Conservation (phyloP, 2,888 invertebrate species). For the Embidobia sp. region DNA sequence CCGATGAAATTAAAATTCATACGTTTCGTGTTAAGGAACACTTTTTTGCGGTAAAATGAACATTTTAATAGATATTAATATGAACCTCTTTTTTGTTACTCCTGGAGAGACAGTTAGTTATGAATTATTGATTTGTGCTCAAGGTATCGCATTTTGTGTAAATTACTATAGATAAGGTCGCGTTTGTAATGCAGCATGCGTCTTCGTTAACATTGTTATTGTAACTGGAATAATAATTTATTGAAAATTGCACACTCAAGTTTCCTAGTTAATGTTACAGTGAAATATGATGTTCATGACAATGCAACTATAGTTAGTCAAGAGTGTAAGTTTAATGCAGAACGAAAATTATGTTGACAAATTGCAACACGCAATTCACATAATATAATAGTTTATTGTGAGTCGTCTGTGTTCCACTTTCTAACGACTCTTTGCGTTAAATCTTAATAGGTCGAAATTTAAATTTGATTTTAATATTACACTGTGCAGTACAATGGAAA, state of each 20-base stretch:
- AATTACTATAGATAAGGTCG: constrained; percentile 39
- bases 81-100: constrained; percentile 12
- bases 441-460: constrained; percentile 32
- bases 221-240: constrained; percentile 46
- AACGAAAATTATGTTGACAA: constrained; percentile 49
- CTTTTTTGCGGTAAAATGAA: constrained; percentile 28
- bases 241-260: constrained; percentile 40
- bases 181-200: constrained; percentile 32
- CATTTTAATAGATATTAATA: constrained; percentile 34
- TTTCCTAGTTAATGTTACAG: constrained; percentile 33
- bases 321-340: constrained; percentile 36
- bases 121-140: constrained; percentile 39
- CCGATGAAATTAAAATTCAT: constrained; percentile 41
- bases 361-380: constrained; percentile 33
- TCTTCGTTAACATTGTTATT: constrained; percentile 43
- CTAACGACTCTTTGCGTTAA: constrained; percentile 10
- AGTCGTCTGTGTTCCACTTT: constrained; percentile 22
- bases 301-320: constrained; percentile 34
- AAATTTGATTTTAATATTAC: constrained; percentile 27
- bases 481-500: not conserved
- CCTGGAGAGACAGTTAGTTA: constrained; percentile 9
- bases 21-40: constrained; percentile 37
- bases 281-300: constrained; percentile 35
- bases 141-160: constrained; percentile 33
- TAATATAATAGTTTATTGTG: constrained; percentile 34